Evolutionary conservation across 2,888 invertebrate genomes (phyloP), one percentile per base, ranked within the genome.

Genomic region (Thyatira batis): DNA sequence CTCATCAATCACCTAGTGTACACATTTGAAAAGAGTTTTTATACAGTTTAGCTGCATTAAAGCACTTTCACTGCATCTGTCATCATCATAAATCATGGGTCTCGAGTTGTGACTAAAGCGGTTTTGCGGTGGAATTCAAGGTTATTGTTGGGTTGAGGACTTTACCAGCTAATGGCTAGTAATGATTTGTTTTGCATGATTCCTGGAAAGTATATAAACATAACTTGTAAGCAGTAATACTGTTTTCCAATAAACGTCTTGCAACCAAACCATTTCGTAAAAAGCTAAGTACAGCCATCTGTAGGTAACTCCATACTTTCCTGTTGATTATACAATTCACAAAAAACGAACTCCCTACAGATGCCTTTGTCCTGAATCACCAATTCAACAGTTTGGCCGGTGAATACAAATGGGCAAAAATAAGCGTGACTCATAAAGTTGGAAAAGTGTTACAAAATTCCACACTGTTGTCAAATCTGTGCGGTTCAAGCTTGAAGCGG

Each of bases 391-490:
- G 72, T 74, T 82, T 80, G 69, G 70, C 71, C 64, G 73, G 61
- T 67, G 85, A 85, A 85, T 85, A 80, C 81, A 78, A 85, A 85
- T 84, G 78, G 69, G 69, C 78, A 76, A 75, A 80, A 82, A 82
- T 76, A 82, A 60, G 54, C 58, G 61, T 84, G 85, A 85, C 55
- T 84, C 87, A 87, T 63, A 53, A 60, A 60, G 60, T 63, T 54
- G 61, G 60, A 68, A 69, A 71, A 68, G 64, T 67, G 67, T 70
- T 70, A 67, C 73, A 64, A 69, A 69, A 62, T 59, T 59, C 57
- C 46, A 13, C 49, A 5, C 39, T 53, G 49, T 55, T 55, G 58
- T 39, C 39, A 39, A 17, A 39, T 17, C 6, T 4, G 39, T 39
- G 39, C 39, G 39, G 39, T 39, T 13, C n/a, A 39, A 39, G 1